phyloP scores from a whole-genome alignment of 2,113 vertebrate species.

The Aldabrachelys gigantea region DNA sequence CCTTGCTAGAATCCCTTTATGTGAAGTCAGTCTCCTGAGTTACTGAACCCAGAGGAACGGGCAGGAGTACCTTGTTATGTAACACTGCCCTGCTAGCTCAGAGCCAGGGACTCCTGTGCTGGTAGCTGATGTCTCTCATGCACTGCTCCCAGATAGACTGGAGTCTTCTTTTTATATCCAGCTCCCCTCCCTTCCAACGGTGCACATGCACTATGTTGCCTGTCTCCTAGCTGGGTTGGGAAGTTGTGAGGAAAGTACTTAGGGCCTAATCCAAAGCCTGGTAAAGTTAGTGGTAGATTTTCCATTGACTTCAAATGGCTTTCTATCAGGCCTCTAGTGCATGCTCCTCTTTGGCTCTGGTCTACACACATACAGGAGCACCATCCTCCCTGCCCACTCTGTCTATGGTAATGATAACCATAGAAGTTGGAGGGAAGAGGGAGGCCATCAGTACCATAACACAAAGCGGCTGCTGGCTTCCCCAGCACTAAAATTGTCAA shows the following conservation, averaged over 20 bases:
- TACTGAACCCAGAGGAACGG: not conserved
- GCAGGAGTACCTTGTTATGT: not conserved
- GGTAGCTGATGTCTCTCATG: not conserved
- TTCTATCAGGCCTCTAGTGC: not conserved
- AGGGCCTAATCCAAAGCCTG: not conserved
- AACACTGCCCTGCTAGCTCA: not conserved
- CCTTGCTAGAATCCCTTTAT: not conserved
- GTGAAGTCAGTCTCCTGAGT: not conserved
- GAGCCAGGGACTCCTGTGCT: not conserved
- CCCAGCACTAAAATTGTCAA: not conserved
- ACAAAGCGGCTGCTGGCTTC: accelerated
- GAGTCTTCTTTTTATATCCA: not conserved
- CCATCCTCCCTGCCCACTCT: accelerated
- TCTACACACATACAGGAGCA: not conserved
- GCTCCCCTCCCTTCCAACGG: not conserved
- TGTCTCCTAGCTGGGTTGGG: not conserved
- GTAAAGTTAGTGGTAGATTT: not conserved
- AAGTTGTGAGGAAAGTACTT: not conserved
- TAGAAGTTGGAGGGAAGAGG: not conserved
- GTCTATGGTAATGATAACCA: not conserved
- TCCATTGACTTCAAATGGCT: not conserved
- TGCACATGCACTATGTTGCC: not conserved
- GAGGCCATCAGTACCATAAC: not conserved
- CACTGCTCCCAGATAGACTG: not conserved
- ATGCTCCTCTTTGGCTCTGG: not conserved